A percentile compares a stretch with the other conserved stretches of the same genome.
Conservation (phyloP, 2,797 vertebrate species). For the Oreortyx pictus region DNA sequence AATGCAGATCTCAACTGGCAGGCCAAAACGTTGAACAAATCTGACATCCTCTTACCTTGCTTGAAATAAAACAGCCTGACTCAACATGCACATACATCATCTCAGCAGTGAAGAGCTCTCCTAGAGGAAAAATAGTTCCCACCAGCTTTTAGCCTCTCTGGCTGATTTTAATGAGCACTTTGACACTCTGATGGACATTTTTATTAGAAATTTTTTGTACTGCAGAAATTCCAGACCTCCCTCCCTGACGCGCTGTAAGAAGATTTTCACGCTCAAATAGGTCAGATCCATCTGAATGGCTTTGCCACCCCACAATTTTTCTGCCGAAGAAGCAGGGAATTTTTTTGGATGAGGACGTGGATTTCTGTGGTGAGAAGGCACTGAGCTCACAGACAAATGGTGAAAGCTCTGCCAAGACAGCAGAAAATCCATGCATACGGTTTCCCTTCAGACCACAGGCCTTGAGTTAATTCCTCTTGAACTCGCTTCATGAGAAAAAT, state of each 20-base stretch:
- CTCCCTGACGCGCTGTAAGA: background rate
- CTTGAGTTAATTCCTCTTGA: background rate
- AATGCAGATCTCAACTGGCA: constrained; percentile 28
- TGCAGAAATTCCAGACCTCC: background rate
- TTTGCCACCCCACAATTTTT: background rate
- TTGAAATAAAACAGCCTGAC: background rate
- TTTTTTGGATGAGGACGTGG: background rate
- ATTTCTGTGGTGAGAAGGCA: background rate
- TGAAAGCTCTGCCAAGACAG: background rate
- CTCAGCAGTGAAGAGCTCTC: background rate
- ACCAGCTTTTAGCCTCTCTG: background rate
- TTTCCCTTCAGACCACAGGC: background rate
- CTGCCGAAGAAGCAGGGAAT: background rate
- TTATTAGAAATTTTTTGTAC: background rate
- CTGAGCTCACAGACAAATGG: background rate
- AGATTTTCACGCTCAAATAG: background rate
- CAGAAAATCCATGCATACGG: background rate
- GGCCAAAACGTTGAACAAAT: constrained; percentile 21
- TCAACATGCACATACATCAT: background rate
- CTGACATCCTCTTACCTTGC: background rate
- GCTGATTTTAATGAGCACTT: background rate
- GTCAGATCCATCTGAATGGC: background rate
- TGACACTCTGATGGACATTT: background rate
- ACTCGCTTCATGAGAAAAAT: background rate
- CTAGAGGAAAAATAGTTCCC: background rate